Base-by-base conservation (phyloP, 2,797 vertebrate genomes). In the Myotis daubentonii region DNA sequence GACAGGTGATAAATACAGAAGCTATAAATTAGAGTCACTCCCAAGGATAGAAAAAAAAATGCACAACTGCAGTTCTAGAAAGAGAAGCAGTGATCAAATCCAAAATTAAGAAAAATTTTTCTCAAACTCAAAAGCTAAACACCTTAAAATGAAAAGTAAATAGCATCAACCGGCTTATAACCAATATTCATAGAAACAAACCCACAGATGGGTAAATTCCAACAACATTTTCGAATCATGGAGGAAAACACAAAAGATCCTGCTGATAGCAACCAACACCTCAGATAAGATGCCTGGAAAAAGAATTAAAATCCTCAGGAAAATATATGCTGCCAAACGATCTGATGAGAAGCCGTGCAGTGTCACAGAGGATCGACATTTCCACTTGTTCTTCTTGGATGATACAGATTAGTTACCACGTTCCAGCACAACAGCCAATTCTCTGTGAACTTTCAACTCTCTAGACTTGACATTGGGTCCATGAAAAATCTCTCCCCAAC, bases 401-500 rank as follows among this genome's bases (percentile, higher is more conserved):
- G 74, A 79, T 66, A 75, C 36, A 83, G 30, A 79, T 93, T 80
- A 88, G 47, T 78, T 89, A 94, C 36, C 49, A 19, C 60, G 75
- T 91, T 94, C 92, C 87, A 91, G 60, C 80, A 60, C 23, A 81
- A 78, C 3, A 70, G 66, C 55, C 75, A 79, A 75, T 57, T 86
- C 74, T 72, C n/a, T 4, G 36, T n/a, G 90, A 95, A 79, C 65
- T 91, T 90, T 94, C 85, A 86, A 83, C 25, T 55, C 75, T 17
- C 66, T 30, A 90, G 65, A 89, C 94, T 94, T 88, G 88, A 93
- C 51, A 22, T 71, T 76, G 92, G 88, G 92, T 90, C 92, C 72
- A 68, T 80, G 92, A 96, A 82, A 94, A 91, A 96, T 75, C 70
- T 88, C 78, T 68, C 72, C 70, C 53, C 68, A 88, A 55, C 60